Evolutionary conservation across 2,888 invertebrate genomes (phyloP).

Genomic region (Bimastos eiseni): DNA sequence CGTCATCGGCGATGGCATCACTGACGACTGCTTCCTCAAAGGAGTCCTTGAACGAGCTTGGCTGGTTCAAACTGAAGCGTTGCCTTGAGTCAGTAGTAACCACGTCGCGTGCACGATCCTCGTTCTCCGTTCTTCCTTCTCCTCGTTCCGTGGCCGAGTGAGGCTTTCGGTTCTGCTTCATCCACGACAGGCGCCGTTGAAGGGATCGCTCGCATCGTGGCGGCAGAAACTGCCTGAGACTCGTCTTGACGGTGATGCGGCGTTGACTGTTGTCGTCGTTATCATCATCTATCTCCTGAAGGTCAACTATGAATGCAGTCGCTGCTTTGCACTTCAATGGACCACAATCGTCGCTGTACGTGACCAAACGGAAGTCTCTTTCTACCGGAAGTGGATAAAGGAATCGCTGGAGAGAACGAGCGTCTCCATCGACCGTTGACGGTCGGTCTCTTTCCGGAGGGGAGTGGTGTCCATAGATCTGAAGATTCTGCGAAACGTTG

Average conservation of each 20-base stretch:
- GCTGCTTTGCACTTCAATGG: not conserved
- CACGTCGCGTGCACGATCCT: not conserved
- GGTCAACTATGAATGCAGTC: slow-evolving; percentile 14
- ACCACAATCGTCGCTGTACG: not conserved
- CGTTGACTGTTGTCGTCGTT: not conserved
- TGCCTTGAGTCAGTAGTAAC: not conserved
- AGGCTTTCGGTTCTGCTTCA: not conserved
- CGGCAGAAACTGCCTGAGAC: not conserved
- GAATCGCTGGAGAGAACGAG: not conserved
- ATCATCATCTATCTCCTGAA: not conserved
- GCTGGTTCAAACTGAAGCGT: not conserved
- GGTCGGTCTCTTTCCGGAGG: slow-evolving; percentile 4
- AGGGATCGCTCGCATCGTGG: not conserved
- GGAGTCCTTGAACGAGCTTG: slow-evolving; percentile 13
- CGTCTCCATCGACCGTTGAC: not conserved
- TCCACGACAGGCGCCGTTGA: slow-evolving; percentile 15
- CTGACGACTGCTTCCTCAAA: not conserved
- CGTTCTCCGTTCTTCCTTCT: slow-evolving; percentile 14
- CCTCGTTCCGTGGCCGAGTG: not conserved
- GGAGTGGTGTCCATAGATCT: not conserved
- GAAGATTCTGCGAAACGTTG: not conserved
- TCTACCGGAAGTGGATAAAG: not conserved
- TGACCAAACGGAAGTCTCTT: not conserved
- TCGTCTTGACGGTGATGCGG: slow-evolving; percentile 8
- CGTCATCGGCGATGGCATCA: slow-evolving; percentile 15